Evolutionary conservation across 2,113 vertebrate species (phyloP).

Genomic region (Daubentonia madagascariensis): DNA sequence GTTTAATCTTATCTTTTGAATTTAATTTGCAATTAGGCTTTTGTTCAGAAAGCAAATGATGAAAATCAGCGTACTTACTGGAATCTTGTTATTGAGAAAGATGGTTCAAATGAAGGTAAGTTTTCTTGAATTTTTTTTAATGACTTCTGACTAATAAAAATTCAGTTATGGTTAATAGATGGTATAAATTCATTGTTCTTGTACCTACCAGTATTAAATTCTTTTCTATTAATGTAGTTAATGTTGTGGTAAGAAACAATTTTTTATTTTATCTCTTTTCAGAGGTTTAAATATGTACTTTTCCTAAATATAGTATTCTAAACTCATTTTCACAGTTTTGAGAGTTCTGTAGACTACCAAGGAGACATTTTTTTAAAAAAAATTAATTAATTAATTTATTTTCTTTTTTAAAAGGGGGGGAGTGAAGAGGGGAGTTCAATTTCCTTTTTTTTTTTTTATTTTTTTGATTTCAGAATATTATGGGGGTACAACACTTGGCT

Average conservation of each 20-base stretch:
- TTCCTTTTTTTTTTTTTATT: too few species aligned
- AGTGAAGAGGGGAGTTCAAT: too few species aligned
- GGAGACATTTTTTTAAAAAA: neutral
- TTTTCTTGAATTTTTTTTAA: neutral
- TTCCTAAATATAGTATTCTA: conserved; percentile 4
- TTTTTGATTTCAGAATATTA: too few species aligned
- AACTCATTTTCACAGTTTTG: conserved; percentile 25
- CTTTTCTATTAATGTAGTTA: neutral
- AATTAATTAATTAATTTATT: too few species aligned
- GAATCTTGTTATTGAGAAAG: conserved; percentile 88
- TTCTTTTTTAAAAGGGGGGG: too few species aligned
- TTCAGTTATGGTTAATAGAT: neutral
- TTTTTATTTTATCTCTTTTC: conserved; percentile 29
- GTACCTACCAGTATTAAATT: neutral
- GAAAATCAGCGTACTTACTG: conserved; percentile 85
- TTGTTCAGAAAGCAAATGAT: conserved; percentile 82
- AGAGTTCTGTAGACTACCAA: neutral
- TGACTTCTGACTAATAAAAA: neutral
- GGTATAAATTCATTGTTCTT: neutral
- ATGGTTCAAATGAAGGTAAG: conserved; percentile 85
- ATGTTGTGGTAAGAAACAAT: neutral
- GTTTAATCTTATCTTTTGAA: conserved; percentile 36
- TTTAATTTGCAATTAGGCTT: conserved; percentile 81
- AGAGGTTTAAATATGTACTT: neutral
- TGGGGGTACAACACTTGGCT: too few species aligned